Base-by-base conservation (phyloP, 2,113 vertebrate genomes). In the Neolamprologus kungweensis region DNA sequence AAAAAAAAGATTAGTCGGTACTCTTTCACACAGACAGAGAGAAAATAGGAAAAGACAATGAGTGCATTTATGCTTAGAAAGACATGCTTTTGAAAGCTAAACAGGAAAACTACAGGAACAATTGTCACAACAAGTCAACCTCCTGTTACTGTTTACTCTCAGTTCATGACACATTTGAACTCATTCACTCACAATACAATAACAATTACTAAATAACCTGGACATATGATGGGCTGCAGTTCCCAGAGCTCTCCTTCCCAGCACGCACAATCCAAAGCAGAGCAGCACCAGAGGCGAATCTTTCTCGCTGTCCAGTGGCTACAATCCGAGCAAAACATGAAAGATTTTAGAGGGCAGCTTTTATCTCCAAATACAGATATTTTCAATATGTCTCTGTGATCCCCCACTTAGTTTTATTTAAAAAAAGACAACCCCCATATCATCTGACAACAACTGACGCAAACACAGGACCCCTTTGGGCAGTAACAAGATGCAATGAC, bases 181-280 rank as follows among this genome's bases (percentile, higher is more conserved):
- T 23, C 19, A 9, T 40, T 71, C 8, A 35, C 35, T 17, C n/a
- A 63, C 63, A 7, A 9, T 45, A 19, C 33, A 68, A 83, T 21
- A 19, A 80, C 28, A 60, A 80, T 68, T 9, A 73, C n/a, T 82
- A 7, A 85, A 55, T 94, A 94, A 99, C 99, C 99, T 99, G 91
- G 99, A 99, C 98, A 99, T 99, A 87, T 99, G 98, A 94, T 99
- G 99, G 12, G 99, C 98, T 26, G 99, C 98, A 16, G 98, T 99
- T 57, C 99, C 99, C 89, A 99, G 85, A 5, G 99, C 99, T 96
- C 99, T 97, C 85, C 99, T 96, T 14, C 99, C 98, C 95, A 99
- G 96, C 92, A 99, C 98, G 93, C 98, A 99, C 14, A 99, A 95
- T 65, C 98, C 99, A 3, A 98, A 99, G 96, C 98, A 99, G 87